A percentile compares a stretch with the other conserved stretches of the same genome.
phyloP scores from a whole-genome alignment of 2,797 vertebrate species.

The Limnodromus scolopaceus region DNA sequence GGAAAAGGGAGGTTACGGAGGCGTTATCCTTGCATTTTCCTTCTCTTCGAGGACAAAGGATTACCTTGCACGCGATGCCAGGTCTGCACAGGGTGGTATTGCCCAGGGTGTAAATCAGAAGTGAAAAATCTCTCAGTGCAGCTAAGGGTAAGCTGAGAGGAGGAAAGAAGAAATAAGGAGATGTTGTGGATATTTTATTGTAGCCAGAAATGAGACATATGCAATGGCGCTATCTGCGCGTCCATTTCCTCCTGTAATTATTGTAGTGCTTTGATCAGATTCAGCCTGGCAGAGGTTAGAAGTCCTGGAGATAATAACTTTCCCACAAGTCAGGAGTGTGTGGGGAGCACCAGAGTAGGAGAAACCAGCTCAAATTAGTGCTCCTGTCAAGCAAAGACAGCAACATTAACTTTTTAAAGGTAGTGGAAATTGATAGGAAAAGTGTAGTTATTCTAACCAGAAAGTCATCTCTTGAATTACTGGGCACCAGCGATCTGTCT shows the following conservation, averaged over 20 bases:
- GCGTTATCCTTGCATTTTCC: fast-evolving
- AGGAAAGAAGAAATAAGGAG: background rate
- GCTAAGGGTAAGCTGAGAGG: background rate
- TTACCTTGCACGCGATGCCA: fast-evolving
- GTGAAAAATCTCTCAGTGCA: background rate
- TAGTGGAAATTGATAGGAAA: background rate
- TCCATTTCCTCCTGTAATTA: background rate
- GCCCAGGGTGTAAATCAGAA: background rate
- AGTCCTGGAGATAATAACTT: background rate
- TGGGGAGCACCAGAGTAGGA: background rate
- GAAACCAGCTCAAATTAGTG: background rate
- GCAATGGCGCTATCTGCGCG: background rate
- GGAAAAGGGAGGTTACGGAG: background rate
- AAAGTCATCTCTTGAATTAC: background rate
- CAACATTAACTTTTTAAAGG: background rate
- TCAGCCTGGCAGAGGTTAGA: background rate
- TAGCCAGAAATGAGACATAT: background rate
- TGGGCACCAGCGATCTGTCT: background rate
- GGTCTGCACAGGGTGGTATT: background rate
- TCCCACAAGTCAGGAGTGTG: background rate
- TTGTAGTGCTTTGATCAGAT: background rate
- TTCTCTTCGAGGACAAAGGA: background rate
- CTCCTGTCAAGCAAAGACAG: background rate
- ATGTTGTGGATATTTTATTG: background rate
- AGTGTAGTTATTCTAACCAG: background rate